Conservation (phyloP, 1,140 invertebrate species). For the Calliopsis andreniformis region DNA sequence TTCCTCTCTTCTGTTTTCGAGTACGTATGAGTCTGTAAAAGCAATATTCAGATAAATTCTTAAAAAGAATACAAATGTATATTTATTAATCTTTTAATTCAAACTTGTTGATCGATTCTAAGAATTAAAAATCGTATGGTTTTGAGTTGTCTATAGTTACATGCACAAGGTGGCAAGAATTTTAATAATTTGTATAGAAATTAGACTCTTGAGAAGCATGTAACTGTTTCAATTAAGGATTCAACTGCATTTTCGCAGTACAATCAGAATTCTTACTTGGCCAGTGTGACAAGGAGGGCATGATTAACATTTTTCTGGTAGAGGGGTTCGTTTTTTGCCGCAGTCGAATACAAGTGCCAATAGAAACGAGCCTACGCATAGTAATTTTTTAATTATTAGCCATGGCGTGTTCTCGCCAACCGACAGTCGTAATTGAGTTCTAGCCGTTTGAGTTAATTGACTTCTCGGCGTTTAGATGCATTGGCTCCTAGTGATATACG, state of each 20-base stretch:
- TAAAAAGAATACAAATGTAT: too few species aligned
- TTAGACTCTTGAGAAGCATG: too few species aligned
- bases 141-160: too few species aligned
- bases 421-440: slow-evolving; percentile 59
- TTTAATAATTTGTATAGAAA: too few species aligned
- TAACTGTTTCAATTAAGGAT: too few species aligned
- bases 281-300: slow-evolving; percentile 42
- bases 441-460: slow-evolving; percentile 53
- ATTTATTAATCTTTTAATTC: too few species aligned
- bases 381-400: slow-evolving; percentile 65
- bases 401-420: slow-evolving; percentile 21
- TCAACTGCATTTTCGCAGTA: too few species aligned
- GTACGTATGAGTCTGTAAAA: slow-evolving; percentile 1
- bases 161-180: too few species aligned
- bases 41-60: background rate
- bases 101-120: too few species aligned
- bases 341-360: slow-evolving; percentile 58
- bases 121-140: too few species aligned
- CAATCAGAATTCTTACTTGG: slow-evolving; percentile 56
- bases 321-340: slow-evolving; percentile 38
- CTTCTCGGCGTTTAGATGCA: slow-evolving; percentile 33
- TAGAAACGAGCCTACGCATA: slow-evolving; percentile 67
- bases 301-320: slow-evolving; percentile 55
- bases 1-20: background rate
- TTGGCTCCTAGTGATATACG: slow-evolving; percentile 26